Conservation (phyloP, 2,113 vertebrate species). For the Hippocampus zosterae region DNA sequence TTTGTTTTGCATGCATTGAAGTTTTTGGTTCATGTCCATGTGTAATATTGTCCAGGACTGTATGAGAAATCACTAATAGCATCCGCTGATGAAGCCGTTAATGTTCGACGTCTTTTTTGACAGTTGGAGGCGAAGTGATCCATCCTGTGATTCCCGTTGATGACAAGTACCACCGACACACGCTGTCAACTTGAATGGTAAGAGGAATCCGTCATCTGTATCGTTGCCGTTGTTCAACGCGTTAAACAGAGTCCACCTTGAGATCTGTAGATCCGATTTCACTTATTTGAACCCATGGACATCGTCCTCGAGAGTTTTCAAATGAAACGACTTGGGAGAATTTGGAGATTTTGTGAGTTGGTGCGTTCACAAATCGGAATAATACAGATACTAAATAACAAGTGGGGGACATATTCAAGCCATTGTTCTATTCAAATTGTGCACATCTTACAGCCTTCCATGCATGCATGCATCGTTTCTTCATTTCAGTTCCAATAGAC, state of each 20-base stretch:
- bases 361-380: no score
- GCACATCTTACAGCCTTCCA: conserved; percentile 16
- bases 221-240: no score
- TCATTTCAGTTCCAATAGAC: conserved; percentile 40
- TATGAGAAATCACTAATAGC: background rate
- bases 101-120: background rate
- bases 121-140: background rate
- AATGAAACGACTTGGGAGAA: background rate
- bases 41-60: no score
- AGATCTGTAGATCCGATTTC: background rate
- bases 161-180: background rate
- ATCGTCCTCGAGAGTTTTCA: background rate
- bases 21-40: background rate
- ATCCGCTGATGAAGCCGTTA: background rate
- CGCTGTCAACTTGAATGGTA: background rate
- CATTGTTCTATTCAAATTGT: conserved; percentile 38
- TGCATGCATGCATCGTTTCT: conserved; percentile 25
- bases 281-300: background rate
- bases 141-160: no score
- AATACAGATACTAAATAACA: background rate
- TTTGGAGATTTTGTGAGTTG: background rate
- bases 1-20: background rate
- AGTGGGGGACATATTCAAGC: conserved; percentile 23
- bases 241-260: no score
- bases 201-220: no score